These are phyloP conservation scores for Psammodynastes pulverulentus DNA, from an alignment of 2,113 vertebrate species.

Conservation along the genomic window DNA sequence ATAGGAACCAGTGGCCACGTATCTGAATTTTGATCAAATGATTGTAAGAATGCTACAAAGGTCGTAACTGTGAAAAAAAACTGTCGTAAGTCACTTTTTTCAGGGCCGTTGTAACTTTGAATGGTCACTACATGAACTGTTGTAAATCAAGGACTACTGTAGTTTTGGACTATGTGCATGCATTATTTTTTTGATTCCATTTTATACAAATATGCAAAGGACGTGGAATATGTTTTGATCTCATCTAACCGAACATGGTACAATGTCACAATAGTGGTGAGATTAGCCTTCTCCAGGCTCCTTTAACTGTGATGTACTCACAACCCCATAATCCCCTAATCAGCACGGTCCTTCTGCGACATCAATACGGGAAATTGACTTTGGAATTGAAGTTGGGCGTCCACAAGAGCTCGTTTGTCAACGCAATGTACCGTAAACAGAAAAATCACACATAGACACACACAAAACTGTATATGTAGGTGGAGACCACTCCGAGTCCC, in stretches of 20 bases:
- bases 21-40: too few relatives aligned
- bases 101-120: too few relatives aligned
- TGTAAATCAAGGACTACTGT: not conserved
- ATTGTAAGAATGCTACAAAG: too few relatives aligned
- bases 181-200: not conserved
- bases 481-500: slow-evolving; percentile 28
- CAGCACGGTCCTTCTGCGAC: not conserved
- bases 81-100: too few relatives aligned
- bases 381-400: not conserved
- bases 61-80: too few relatives aligned
- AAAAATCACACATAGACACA: not conserved
- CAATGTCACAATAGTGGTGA: not conserved
- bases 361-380: not conserved
- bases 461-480: slow-evolving; percentile 10
- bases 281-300: not conserved
- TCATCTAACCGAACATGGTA: not conserved
- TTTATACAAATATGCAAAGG: not conserved
- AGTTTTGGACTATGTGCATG: not conserved
- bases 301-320: not conserved
- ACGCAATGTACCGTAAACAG: slow-evolving; percentile 40
- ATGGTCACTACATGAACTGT: too few relatives aligned
- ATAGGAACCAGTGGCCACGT: too few relatives aligned
- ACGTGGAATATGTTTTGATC: too few relatives aligned
- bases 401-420: slow-evolving; percentile 6
- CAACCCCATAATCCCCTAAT: not conserved